Evolutionary conservation across 2,797 vertebrate species (phyloP).

Genomic region (Heliangelus exortis): DNA sequence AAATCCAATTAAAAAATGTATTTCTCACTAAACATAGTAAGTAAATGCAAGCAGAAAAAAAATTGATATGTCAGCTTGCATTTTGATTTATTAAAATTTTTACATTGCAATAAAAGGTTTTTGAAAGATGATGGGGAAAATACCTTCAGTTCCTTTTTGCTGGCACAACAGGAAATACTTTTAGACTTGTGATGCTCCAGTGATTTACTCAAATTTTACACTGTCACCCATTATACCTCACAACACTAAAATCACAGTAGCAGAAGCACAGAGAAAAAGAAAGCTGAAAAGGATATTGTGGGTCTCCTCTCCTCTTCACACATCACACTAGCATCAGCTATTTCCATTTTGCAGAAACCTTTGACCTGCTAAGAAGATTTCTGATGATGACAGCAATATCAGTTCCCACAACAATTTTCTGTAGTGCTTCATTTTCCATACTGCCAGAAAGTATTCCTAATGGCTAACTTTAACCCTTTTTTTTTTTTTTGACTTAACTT

Average conservation of each 20-base stretch:
- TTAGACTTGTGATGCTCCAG: background rate
- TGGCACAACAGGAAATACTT: background rate
- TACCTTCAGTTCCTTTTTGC: background rate
- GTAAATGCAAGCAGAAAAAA: background rate
- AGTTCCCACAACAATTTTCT: background rate
- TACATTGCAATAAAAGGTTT: background rate
- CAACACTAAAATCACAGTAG: background rate
- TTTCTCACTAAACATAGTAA: background rate
- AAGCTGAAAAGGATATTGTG: background rate
- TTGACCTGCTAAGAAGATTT: background rate
- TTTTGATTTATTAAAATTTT: background rate
- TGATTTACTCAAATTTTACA: background rate
- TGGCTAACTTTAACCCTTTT: background rate
- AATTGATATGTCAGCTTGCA: background rate
- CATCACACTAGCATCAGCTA: background rate
- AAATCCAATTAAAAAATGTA: background rate
- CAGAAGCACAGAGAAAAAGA: background rate
- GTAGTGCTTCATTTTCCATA: background rate
- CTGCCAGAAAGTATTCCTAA: background rate
- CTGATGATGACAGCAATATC: background rate
- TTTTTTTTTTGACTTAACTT: background rate
- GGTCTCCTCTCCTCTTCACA: background rate
- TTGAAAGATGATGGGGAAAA: background rate
- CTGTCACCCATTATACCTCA: background rate
- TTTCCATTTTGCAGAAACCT: background rate